These are phyloP conservation scores for Crypturellus tataupa DNA, from an alignment of 2,797 vertebrate species.

Conservation along the genomic window DNA sequence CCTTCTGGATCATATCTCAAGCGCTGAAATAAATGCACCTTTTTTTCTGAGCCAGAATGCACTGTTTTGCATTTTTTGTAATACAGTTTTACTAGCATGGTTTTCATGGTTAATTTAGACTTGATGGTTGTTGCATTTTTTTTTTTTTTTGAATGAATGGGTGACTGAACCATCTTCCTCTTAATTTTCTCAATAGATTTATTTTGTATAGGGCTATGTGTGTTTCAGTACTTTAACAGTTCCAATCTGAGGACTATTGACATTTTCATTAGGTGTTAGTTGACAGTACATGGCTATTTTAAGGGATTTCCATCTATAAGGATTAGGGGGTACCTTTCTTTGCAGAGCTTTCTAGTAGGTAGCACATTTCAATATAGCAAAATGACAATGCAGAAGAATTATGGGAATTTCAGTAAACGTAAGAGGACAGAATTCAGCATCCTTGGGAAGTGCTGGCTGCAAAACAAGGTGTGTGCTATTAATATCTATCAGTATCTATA, in stretches of 20 bases:
- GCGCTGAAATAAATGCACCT: fast-evolving
- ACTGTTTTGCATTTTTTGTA: fast-evolving
- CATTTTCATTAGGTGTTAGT: constrained; percentile 52
- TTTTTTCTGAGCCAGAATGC: neutral
- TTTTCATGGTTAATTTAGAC: neutral
- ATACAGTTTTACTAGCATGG: neutral
- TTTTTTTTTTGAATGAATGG: neutral
- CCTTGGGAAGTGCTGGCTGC: constrained; percentile 24
- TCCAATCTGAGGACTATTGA: constrained; percentile 52
- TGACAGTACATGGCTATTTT: constrained; percentile 53
- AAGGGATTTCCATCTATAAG: neutral
- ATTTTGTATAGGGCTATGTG: constrained; percentile 35
- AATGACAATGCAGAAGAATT: neutral
- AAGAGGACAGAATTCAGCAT: constrained; percentile 47
- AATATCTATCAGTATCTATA: constrained; percentile 57
- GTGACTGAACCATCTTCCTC: neutral
- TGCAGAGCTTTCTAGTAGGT: constrained; percentile 21
- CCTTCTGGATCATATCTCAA: neutral
- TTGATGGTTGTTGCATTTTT: neutral
- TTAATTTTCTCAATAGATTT: constrained; percentile 25
- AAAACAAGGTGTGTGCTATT: constrained; percentile 41
- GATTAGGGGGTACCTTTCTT: neutral
- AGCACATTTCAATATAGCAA: neutral
- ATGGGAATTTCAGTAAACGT: neutral
- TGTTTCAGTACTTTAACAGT: constrained; percentile 46